These are phyloP conservation scores for Amphiprion ocellaris DNA, from an alignment of 2,113 vertebrate species.

Conservation along the genomic window DNA sequence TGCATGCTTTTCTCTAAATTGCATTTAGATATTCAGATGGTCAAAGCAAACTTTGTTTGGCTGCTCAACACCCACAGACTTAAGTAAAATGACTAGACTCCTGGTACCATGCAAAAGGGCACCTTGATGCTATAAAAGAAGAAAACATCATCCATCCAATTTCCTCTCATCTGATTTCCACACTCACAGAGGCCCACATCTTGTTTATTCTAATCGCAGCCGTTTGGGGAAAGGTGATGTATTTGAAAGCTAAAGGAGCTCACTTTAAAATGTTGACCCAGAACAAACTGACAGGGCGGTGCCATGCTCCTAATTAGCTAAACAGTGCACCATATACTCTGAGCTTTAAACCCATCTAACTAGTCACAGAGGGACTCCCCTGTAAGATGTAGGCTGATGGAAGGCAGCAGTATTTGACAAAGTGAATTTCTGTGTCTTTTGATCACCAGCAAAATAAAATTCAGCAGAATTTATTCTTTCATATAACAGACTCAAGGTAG, in stretches of 20 bases:
- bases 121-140: constrained; percentile 25
- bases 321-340: not conserved
- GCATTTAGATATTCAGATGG: not conserved
- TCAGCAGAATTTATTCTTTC: constrained; percentile 4
- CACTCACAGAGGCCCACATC: not conserved
- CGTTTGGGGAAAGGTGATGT: constrained; percentile 17
- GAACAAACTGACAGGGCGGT: constrained; percentile 24
- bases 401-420: constrained; percentile 32
- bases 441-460: constrained; percentile 31
- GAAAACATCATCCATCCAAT: constrained; percentile 37
- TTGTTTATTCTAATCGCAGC: constrained; percentile 32
- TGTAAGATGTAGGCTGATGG: not conserved
- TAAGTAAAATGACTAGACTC: not conserved
- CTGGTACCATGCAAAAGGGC: constrained; percentile 19
- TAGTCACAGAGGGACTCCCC: not conserved
- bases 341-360: constrained; percentile 29
- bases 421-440: constrained; percentile 37
- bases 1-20: not conserved
- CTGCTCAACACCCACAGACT: not conserved
- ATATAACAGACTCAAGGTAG: no score
- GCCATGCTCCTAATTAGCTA: constrained; percentile 30
- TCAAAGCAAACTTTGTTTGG: not conserved
- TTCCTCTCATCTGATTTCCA: constrained; percentile 17
- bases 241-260: constrained; percentile 19
- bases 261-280: constrained; percentile 11